phyloP scores from a whole-genome alignment of 1,140 invertebrate genomes.

The Bombus terrestris region DNA sequence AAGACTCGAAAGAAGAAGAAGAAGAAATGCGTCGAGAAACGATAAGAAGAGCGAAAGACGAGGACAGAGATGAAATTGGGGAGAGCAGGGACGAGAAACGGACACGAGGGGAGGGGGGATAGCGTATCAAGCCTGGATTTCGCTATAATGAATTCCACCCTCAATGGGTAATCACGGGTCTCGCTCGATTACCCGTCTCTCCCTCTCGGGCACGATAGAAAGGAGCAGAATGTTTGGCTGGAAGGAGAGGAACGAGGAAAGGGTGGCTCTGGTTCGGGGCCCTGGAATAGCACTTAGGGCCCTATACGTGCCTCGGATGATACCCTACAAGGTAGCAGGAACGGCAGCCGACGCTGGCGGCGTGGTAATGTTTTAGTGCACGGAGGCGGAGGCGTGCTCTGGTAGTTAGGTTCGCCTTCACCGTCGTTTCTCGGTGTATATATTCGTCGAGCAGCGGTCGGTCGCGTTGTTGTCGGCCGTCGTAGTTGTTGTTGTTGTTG shows the following conservation, averaged over 20 bases:
- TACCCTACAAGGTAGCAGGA: constrained; percentile 72
- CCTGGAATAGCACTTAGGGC: constrained; percentile 73
- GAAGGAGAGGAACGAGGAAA: constrained; percentile 44
- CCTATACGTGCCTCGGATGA: constrained; percentile 72
- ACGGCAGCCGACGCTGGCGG: constrained; percentile 65
- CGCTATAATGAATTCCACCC: constrained; percentile 77
- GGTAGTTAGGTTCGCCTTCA: constrained; percentile 70
- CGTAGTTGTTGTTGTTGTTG: constrained; percentile 31
- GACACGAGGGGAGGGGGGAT: neutral
- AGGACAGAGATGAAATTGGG: neutral
- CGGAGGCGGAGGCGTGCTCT: constrained; percentile 70
- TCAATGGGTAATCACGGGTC: constrained; percentile 74
- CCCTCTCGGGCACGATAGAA: constrained; percentile 40
- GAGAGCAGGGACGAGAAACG: neutral
- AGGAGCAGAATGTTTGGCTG: constrained; percentile 11
- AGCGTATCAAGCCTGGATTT: constrained; percentile 68
- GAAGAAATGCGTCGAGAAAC: neutral
- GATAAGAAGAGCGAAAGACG: neutral
- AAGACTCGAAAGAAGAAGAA: neutral
- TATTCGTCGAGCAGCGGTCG: constrained; percentile 23
- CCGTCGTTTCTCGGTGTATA: constrained; percentile 54
- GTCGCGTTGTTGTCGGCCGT: constrained; percentile 33
- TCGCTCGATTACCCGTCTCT: constrained; percentile 63
- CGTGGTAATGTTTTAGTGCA: constrained; percentile 72
- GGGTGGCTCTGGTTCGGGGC: constrained; percentile 60